Conservation (phyloP, 2,113 vertebrate genomes). For the Spea bombifrons region DNA sequence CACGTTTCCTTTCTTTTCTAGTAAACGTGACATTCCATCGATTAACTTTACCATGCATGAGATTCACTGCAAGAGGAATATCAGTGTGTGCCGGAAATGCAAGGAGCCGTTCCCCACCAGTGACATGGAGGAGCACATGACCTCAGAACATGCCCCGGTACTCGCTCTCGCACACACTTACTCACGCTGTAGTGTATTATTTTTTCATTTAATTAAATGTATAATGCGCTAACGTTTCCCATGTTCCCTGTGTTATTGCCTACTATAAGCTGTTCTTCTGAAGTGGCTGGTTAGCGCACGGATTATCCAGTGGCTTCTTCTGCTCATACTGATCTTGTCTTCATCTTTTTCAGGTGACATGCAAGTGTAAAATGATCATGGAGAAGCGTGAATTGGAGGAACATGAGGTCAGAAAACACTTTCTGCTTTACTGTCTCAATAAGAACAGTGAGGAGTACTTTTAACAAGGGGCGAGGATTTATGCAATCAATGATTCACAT, state of each 20-base stretch:
- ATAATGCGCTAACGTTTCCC: too few species aligned
- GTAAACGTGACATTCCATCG: slow-evolving; percentile 88
- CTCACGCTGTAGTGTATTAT: too few species aligned
- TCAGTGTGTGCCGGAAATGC: slow-evolving; percentile 81
- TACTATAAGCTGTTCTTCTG: too few species aligned
- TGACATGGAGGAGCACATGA: slow-evolving; percentile 80
- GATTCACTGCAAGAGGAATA: slow-evolving; percentile 90
- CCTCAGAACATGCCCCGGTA: slow-evolving; percentile 83
- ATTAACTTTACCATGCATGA: slow-evolving; percentile 92
- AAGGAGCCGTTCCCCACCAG: slow-evolving; percentile 82
- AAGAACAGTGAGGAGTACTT: too few species aligned
- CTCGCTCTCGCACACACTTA: not conserved
- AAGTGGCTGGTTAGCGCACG: too few species aligned
- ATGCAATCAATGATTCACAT: too few species aligned
- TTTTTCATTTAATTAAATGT: too few species aligned
- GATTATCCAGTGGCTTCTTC: too few species aligned
- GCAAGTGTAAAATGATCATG: slow-evolving; percentile 86
- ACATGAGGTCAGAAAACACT: slow-evolving; percentile 75
- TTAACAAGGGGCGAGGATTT: too few species aligned
- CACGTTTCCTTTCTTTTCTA: slow-evolving; percentile 52
- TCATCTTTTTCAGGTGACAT: slow-evolving; percentile 71
- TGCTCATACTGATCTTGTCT: not conserved
- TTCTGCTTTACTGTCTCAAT: too few species aligned
- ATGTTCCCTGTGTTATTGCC: too few species aligned
- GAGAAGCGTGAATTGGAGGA: slow-evolving; percentile 78